Conservation (phyloP, 2,113 vertebrate genomes). For the Embiotoca jacksoni region DNA sequence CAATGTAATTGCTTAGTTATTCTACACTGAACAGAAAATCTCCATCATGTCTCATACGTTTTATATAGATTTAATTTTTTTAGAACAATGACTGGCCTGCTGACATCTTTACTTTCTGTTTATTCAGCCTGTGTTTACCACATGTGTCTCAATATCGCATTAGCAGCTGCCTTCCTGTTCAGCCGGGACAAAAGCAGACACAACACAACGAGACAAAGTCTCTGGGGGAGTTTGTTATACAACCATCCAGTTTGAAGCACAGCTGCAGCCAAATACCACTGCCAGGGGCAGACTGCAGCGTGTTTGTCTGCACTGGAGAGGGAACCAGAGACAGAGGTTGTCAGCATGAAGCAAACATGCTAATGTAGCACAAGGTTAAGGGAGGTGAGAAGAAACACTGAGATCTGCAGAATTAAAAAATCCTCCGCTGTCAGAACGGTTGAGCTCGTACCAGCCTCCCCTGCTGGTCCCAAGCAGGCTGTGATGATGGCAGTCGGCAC, state of each 20-base stretch:
- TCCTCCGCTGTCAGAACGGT: conserved; percentile 16
- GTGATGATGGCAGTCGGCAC: conserved; percentile 13
- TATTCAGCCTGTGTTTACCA: too few species aligned
- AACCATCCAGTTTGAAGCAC: conserved; percentile 46
- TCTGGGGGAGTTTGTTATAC: conserved; percentile 50
- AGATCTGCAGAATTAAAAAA: neutral
- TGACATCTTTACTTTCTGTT: neutral
- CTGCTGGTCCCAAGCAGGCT: conserved; percentile 23
- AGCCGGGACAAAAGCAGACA: conserved; percentile 23
- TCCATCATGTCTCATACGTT: too few species aligned
- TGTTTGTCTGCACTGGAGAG: conserved; percentile 5
- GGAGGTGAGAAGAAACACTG: neutral
- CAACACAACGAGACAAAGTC: conserved; percentile 27
- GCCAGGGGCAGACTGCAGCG: neutral
- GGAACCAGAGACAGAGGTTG: neutral
- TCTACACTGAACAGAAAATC: too few species aligned
- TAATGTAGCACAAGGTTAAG: neutral
- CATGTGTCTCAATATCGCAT: conserved; percentile 4
- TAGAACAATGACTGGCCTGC: neutral
- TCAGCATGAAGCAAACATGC: conserved; percentile 25
- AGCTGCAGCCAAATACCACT: conserved; percentile 12
- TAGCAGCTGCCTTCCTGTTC: conserved; percentile 26
- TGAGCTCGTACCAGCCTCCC: neutral
- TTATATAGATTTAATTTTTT: too few species aligned
- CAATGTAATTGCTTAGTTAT: too few species aligned